Conservation (phyloP, 1,140 invertebrate genomes). For the Phortica variegata region DNA sequence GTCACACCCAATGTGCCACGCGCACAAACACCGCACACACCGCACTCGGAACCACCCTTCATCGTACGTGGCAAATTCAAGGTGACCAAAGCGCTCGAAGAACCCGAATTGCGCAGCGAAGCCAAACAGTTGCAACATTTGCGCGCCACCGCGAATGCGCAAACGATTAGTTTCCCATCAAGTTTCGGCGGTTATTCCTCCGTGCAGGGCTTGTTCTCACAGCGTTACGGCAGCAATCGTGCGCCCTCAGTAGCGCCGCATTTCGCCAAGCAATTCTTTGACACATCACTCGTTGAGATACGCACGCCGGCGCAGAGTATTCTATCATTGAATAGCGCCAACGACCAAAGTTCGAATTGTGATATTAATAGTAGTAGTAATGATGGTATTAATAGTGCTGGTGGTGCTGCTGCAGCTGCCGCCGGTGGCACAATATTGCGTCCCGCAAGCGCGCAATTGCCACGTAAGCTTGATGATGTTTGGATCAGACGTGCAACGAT, state of each 20-base stretch:
- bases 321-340: slow-evolving; percentile 60
- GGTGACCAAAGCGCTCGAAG: slow-evolving; percentile 57
- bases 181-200: slow-evolving; percentile 62
- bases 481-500: slow-evolving; percentile 40
- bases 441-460: slow-evolving; percentile 37
- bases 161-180: slow-evolving; percentile 65
- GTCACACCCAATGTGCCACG: slow-evolving; percentile 7
- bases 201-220: slow-evolving; percentile 57
- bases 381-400: no score
- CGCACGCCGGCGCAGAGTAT: slow-evolving; percentile 70
- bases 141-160: slow-evolving; percentile 59
- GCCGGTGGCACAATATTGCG: no score
- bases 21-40: slow-evolving; percentile 11
- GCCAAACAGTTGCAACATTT: slow-evolving; percentile 49
- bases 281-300: slow-evolving; percentile 78
- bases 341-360: slow-evolving; percentile 39
- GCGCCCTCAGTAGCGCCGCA: slow-evolving; percentile 59
- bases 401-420: no score
- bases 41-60: slow-evolving; percentile 24
- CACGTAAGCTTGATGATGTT: slow-evolving; percentile 42
- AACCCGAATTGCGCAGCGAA: slow-evolving; percentile 60
- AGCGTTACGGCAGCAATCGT: slow-evolving; percentile 48
- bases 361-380: slow-evolving; percentile 37
- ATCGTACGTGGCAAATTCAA: slow-evolving; percentile 48
- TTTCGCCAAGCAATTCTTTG: slow-evolving; percentile 77